These are phyloP conservation scores for Spinus pinus DNA, from an alignment of 2,797 vertebrate species.

Conservation along the genomic window DNA sequence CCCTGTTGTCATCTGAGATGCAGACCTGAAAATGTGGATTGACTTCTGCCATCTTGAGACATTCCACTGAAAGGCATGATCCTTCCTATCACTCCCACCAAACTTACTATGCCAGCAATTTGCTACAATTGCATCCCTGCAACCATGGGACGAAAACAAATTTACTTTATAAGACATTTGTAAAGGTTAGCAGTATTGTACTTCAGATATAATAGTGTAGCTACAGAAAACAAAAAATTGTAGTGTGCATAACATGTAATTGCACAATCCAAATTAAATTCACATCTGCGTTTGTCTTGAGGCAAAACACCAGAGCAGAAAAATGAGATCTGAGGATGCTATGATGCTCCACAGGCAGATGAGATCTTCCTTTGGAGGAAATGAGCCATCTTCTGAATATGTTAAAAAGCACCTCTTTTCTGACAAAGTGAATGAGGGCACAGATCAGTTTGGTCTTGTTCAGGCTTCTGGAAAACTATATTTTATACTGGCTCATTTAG, in stretches of 20 bases:
- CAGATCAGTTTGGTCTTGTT: neutral
- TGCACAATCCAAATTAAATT: constrained; percentile 15
- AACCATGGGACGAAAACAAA: neutral
- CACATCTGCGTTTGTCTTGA: constrained; percentile 18
- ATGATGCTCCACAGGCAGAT: neutral
- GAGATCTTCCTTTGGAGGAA: neutral
- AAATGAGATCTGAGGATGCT: neutral
- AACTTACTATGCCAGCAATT: neutral
- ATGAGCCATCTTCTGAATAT: neutral
- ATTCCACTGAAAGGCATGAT: neutral
- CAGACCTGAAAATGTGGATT: neutral
- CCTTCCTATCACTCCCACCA: neutral
- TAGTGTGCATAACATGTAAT: neutral
- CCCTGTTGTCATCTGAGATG: neutral
- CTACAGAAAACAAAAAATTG: neutral
- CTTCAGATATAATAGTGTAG: neutral
- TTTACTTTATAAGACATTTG: neutral
- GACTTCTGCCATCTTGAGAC: neutral
- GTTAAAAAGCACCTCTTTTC: neutral
- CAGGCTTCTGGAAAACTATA: neutral
- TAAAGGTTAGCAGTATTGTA: neutral
- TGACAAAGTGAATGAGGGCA: neutral
- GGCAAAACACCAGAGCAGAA: constrained; percentile 32
- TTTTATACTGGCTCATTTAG: neutral
- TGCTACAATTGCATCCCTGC: neutral